A percentile compares a stretch with the other conserved stretches of the same genome.
phyloP scores from a whole-genome alignment of 2,888 invertebrate species.

The Timandra comae region DNA sequence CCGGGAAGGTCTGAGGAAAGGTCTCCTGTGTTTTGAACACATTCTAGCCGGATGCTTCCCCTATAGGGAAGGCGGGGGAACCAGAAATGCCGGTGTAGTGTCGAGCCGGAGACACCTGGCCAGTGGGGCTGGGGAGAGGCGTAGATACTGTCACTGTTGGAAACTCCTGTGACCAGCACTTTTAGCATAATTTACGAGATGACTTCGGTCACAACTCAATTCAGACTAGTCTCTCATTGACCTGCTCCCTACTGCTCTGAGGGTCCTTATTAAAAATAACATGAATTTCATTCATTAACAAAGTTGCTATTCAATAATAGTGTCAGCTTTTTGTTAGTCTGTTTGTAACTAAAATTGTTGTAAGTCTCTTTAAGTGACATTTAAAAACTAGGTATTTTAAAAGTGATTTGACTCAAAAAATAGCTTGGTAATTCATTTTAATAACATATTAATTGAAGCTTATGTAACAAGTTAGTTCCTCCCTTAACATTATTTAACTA shows the following conservation, averaged over 20 bases:
- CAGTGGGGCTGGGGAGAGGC: conserved; percentile 62
- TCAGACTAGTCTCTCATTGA: conserved; percentile 90
- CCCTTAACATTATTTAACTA: no score
- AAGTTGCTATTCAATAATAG: no score
- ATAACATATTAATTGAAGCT: no score
- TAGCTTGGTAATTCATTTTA: no score
- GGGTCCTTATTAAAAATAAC: conserved; percentile 35
- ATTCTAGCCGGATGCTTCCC: conserved; percentile 84
- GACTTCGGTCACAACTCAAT: conserved; percentile 83
- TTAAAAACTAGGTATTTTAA: no score
- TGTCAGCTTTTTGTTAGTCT: no score
- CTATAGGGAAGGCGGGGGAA: conserved; percentile 81
- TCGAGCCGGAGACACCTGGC: conserved; percentile 71
- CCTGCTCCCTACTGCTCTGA: conserved; percentile 66
- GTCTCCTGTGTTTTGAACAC: conserved; percentile 67
- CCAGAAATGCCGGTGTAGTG: conserved; percentile 80
- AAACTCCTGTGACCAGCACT: conserved; percentile 83
- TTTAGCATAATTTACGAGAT: conserved; percentile 88
- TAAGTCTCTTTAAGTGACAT: no score
- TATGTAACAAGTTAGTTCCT: no score
- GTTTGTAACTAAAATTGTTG: no score
- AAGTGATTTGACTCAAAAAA: no score
- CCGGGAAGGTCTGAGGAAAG: conserved; percentile 91
- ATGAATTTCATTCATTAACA: no score
- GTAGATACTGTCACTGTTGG: conserved; percentile 74